phyloP scores from a whole-genome alignment of 2,113 vertebrate genomes.

The Equus quagga region DNA sequence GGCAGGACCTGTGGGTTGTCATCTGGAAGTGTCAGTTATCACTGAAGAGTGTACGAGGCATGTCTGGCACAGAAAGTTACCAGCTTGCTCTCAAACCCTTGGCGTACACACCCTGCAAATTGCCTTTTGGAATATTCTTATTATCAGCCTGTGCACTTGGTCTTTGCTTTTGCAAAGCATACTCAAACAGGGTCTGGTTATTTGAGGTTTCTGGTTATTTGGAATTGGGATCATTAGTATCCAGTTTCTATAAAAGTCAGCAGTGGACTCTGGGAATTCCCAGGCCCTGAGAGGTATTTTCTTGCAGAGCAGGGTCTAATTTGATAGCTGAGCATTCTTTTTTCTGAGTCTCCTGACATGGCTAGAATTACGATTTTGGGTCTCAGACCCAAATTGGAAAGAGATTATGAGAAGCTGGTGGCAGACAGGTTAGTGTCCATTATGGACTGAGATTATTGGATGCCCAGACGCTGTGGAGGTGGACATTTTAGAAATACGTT shows the following conservation, averaged over 20 bases:
- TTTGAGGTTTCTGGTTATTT: slow-evolving; percentile 49
- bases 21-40: neutral
- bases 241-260: neutral
- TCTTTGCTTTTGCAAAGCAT: neutral
- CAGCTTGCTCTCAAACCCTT: neutral
- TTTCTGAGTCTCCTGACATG: neutral
- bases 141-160: neutral
- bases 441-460: slow-evolving; percentile 35
- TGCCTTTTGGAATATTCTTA: slow-evolving; percentile 26
- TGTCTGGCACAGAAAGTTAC: neutral
- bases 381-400: slow-evolving; percentile 65
- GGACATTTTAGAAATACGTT: slow-evolving; percentile 25
- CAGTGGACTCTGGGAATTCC: neutral
- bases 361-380: slow-evolving; percentile 68
- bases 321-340: neutral
- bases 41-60: neutral
- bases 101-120: neutral
- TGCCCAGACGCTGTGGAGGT: neutral
- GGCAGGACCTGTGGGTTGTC: neutral
- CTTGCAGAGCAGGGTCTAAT: neutral
- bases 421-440: neutral
- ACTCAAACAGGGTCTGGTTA: neutral
- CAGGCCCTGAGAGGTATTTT: slow-evolving; percentile 13
- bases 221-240: neutral
- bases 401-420: slow-evolving; percentile 60